These are phyloP conservation scores for Euclidia mi DNA, from an alignment of 2,888 invertebrate genomes.

Conservation along the genomic window DNA sequence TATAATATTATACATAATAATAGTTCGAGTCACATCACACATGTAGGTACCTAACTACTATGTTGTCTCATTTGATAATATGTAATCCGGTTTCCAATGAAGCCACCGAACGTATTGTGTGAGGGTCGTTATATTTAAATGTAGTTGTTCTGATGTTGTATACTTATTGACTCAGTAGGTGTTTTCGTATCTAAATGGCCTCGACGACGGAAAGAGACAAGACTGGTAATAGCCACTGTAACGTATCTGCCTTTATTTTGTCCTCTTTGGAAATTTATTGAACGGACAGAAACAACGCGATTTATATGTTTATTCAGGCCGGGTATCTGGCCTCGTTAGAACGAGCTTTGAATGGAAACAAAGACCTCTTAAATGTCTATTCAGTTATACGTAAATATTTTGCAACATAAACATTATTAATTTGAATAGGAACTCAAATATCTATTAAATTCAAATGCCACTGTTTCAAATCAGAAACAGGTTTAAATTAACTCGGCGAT, in stretches of 20 bases:
- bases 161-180: constrained; percentile 46
- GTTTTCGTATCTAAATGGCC: constrained; percentile 46
- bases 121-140: constrained; percentile 24
- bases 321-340: constrained; percentile 56
- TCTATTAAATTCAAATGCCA: constrained; percentile 27
- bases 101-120: constrained; percentile 23
- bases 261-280: constrained; percentile 70
- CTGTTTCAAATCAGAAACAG: constrained; percentile 10
- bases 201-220: constrained; percentile 28
- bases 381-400: constrained; percentile 27
- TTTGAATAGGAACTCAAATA: constrained; percentile 3
- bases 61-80: neutral
- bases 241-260: constrained; percentile 62
- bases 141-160: constrained; percentile 25
- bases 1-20: too few species aligned
- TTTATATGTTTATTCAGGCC: constrained; percentile 71
- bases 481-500: constrained; percentile 24
- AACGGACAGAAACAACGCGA: constrained; percentile 62
- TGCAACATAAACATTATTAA: constrained; percentile 17
- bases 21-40: too few species aligned
- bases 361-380: constrained; percentile 47
- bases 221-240: constrained; percentile 43
- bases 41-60: neutral
- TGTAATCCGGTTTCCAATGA: constrained; percentile 33
- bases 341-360: constrained; percentile 64